Percentiles rank a stretch among this genome's conserved stretches.
phyloP scores from a whole-genome alignment of 2,797 vertebrate species.

The Myiotriccus ornatus region DNA sequence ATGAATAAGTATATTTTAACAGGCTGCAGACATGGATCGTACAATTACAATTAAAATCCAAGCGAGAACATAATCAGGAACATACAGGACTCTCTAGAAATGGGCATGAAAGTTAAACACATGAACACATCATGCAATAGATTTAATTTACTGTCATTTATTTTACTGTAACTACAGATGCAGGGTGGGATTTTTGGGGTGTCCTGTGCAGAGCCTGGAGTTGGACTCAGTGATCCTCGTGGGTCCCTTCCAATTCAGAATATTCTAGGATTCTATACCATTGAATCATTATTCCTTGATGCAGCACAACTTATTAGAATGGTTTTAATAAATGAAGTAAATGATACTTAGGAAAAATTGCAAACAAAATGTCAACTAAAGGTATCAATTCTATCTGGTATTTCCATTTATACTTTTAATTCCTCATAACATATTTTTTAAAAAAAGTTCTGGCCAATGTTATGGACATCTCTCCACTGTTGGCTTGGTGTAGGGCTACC shows the following conservation, averaged over 20 bases:
- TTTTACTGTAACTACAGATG: not conserved
- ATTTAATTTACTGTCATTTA: not conserved
- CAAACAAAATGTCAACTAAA: not conserved
- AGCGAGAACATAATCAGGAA: not conserved
- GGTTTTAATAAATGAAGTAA: not conserved
- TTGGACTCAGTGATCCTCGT: not conserved
- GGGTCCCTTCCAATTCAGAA: not conserved
- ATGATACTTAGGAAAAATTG: not conserved
- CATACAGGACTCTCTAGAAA: not conserved
- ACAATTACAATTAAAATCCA: not conserved
- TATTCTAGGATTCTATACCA: not conserved
- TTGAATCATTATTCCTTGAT: not conserved
- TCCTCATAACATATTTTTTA: fast-evolving
- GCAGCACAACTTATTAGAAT: not conserved
- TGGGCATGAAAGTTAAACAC: not conserved
- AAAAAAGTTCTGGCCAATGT: fast-evolving
- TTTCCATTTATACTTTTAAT: not conserved
- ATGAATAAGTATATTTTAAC: not conserved
- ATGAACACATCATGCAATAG: not conserved
- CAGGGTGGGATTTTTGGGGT: not conserved
- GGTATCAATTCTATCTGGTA: not conserved
- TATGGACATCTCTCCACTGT: fast-evolving
- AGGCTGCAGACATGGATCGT: not conserved
- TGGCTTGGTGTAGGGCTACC: not conserved
- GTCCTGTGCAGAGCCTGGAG: not conserved